Evolutionary conservation across 2,797 vertebrate genomes (phyloP).

Genomic region (Psittacula echo): DNA sequence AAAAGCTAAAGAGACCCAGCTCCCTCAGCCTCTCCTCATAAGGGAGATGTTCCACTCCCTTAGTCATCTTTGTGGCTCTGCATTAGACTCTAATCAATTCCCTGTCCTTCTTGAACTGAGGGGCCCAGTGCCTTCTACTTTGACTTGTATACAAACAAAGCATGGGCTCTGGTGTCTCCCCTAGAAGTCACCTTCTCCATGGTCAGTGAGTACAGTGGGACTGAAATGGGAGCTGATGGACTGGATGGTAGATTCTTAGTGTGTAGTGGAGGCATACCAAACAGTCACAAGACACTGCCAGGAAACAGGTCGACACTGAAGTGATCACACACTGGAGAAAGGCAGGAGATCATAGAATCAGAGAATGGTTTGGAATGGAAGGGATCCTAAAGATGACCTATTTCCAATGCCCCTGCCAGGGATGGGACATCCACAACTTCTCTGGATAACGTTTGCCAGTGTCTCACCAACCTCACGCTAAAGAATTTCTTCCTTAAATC

Average conservation of each 20-base stretch:
- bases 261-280: not conserved
- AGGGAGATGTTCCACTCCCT: no score
- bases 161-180: not conserved
- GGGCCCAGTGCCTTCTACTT: not conserved
- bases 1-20: no score
- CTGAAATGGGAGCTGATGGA: not conserved
- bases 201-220: not conserved
- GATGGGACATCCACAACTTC: not conserved
- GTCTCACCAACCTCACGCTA: not conserved
- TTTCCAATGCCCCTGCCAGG: not conserved
- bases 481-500: not conserved
- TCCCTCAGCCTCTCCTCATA: no score
- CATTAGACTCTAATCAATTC: no score
- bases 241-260: not conserved
- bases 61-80: no score
- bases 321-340: not conserved
- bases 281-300: not conserved
- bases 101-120: no score
- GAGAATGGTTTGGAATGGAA: not conserved
- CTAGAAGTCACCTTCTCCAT: not conserved
- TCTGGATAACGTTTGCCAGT: not conserved
- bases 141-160: not conserved
- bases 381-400: not conserved
- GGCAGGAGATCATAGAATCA: not conserved
- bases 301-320: not conserved